phyloP scores from a whole-genome alignment of 2,888 invertebrate genomes.

The Onchidella celtica region DNA sequence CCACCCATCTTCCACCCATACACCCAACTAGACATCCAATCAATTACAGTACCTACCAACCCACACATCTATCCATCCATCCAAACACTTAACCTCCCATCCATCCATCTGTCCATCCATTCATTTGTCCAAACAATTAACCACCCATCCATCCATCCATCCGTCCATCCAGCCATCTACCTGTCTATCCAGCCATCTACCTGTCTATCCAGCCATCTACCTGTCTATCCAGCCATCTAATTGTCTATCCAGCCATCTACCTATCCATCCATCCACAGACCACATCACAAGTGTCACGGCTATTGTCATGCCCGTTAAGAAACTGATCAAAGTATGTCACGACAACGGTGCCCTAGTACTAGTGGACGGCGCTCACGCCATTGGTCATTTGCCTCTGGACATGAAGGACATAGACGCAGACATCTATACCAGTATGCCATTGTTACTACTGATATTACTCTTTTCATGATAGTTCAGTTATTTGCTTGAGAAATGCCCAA shows the following conservation, averaged over 20 bases:
- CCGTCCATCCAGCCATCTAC: not conserved
- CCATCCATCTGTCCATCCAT: too few species aligned
- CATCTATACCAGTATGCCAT: constrained; percentile 73
- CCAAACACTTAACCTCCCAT: too few species aligned
- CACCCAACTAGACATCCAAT: too few species aligned
- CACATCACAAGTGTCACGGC: constrained; percentile 74
- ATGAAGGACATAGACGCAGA: constrained; percentile 71
- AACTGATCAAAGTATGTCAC: constrained; percentile 66
- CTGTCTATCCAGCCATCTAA: not conserved
- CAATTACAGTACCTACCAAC: too few species aligned
- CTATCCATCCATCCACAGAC: constrained; percentile 68
- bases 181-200: not conserved
- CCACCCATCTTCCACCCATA: too few species aligned
- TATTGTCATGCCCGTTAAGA: constrained; percentile 70
- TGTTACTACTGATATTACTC: too few species aligned
- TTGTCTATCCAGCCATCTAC: not conserved
- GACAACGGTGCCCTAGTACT: constrained; percentile 65
- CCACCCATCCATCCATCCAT: too few species aligned
- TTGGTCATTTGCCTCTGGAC: constrained; percentile 73
- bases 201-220: not conserved
- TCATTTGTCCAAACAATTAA: too few species aligned
- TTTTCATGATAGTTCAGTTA: too few species aligned
- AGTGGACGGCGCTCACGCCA: constrained; percentile 77
- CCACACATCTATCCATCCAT: too few species aligned
- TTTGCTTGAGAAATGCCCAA: too few species aligned